Percentiles rank a stretch among this genome's conserved stretches.
Evolutionary conservation across 2,797 vertebrate species (phyloP).

Genomic region (Melanotaenia pygmaea): DNA sequence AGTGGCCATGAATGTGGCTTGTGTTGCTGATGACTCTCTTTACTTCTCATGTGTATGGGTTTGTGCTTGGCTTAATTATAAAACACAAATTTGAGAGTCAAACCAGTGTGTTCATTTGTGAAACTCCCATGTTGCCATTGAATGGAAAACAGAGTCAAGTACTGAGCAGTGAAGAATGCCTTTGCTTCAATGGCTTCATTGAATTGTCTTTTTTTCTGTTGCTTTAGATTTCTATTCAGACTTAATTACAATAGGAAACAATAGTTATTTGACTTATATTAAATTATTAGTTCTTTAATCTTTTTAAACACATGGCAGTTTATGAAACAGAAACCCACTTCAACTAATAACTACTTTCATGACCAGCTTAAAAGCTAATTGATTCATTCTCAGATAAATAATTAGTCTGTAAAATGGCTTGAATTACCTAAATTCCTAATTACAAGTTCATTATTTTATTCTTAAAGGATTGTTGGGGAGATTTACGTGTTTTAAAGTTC

Average conservation of each 20-base stretch:
- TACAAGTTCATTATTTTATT: neutral
- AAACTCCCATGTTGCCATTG: neutral
- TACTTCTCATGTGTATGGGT: conserved; percentile 15
- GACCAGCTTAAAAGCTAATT: neutral
- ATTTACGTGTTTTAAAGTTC: neutral
- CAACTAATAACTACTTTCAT: neutral
- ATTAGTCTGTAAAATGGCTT: neutral
- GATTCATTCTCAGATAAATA: neutral
- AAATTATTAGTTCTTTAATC: neutral
- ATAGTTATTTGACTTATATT: neutral
- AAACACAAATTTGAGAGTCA: conserved; percentile 36
- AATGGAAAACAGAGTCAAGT: neutral
- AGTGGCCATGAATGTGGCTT: neutral
- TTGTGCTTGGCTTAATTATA: conserved; percentile 12
- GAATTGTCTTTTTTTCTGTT: neutral
- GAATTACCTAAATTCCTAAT: neutral
- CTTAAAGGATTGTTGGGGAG: neutral
- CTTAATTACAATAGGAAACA: neutral
- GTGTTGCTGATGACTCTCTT: conserved; percentile 23
- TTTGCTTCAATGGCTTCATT: neutral
- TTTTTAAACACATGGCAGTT: too few species aligned
- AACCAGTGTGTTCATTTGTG: neutral
- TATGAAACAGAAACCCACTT: neutral
- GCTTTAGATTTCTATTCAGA: neutral
- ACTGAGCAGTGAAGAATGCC: neutral